Conservation (phyloP, 2,797 vertebrate species). For the Dendrocincla tyrannina region DNA sequence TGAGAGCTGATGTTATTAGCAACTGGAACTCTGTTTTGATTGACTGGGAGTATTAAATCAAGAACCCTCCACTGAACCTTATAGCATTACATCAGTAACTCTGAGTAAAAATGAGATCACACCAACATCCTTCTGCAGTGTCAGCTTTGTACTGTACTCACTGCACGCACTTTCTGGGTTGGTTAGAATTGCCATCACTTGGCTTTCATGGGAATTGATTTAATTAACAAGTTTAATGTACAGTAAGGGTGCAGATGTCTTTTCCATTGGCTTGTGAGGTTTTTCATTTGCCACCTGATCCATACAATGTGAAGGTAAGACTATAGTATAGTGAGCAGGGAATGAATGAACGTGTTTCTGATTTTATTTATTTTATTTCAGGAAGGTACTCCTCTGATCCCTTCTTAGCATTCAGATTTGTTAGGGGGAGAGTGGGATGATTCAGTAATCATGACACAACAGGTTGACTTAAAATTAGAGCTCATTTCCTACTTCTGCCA, state of each 20-base stretch:
- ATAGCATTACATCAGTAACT: background rate
- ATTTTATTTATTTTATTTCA: background rate
- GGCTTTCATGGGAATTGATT: background rate
- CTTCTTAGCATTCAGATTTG: background rate
- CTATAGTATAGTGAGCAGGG: background rate
- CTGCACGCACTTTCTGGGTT: background rate
- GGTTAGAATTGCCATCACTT: background rate
- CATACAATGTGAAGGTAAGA: background rate
- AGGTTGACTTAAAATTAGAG: background rate
- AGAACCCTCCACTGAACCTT: background rate
- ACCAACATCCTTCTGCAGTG: background rate
- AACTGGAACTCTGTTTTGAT: constrained; percentile 14
- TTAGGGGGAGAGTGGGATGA: background rate
- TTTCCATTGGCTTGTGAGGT: background rate
- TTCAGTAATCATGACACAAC: background rate
- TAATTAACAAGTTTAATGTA: background rate
- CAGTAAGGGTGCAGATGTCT: background rate
- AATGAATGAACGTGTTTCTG: background rate
- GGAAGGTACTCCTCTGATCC: background rate
- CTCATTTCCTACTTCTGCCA: background rate
- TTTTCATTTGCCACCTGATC: background rate
- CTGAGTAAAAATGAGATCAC: background rate
- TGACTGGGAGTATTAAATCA: background rate
- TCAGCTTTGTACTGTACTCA: background rate
- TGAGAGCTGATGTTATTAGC: constrained; percentile 17